These are phyloP conservation scores for Stomatorhinus walkeri DNA, from an alignment of 2,797 vertebrate genomes.

Conservation along the genomic window DNA sequence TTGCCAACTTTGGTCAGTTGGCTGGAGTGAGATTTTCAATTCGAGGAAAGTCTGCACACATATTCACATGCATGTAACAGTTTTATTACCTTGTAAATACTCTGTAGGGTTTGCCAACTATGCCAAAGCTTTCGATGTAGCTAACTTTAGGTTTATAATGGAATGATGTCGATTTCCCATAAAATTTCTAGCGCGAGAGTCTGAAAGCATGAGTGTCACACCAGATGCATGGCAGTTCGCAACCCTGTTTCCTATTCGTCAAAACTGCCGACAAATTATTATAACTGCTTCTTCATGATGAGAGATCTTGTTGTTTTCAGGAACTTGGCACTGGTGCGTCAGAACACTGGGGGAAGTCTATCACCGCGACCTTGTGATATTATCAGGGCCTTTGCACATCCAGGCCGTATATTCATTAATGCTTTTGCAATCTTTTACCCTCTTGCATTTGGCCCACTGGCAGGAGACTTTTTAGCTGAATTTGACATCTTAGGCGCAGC, in stretches of 20 bases:
- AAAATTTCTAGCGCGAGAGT: not conserved
- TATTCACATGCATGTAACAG: not conserved
- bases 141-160: not conserved
- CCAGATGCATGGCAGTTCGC: not conserved
- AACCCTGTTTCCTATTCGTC: not conserved
- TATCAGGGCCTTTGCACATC: not conserved
- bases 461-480: not conserved
- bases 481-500: not conserved
- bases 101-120: not conserved
- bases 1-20: not conserved
- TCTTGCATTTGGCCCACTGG: not conserved
- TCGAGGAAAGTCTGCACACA: not conserved
- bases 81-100: not conserved
- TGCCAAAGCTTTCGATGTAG: not conserved
- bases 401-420: not conserved
- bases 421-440: not conserved
- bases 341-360: not conserved
- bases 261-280: not conserved
- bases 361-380: not conserved
- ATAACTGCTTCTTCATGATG: not conserved
- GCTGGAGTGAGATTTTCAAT: not conserved
- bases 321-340: not conserved
- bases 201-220: not conserved
- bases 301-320: not conserved
- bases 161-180: not conserved